phyloP scores from a whole-genome alignment of 1,140 invertebrate genomes.

The Panagrolaimus sp. region DNA sequence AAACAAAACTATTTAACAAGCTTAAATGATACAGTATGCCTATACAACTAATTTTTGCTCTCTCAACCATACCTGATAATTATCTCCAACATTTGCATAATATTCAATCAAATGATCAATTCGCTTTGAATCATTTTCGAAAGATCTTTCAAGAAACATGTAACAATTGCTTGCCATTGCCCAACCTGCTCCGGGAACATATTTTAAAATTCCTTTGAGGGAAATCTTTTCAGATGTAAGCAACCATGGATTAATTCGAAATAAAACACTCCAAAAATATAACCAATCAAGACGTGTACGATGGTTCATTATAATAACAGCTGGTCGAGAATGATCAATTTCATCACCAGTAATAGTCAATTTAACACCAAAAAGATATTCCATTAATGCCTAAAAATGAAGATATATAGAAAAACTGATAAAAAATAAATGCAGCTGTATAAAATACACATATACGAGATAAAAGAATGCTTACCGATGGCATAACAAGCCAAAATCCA shows the following conservation, averaged over 20 bases:
- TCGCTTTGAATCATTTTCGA: constrained; percentile 71
- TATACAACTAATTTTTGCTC: background rate
- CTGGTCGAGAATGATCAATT: constrained; percentile 69
- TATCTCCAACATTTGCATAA: constrained; percentile 66
- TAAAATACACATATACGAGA: too few species aligned
- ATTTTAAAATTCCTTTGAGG: constrained; percentile 73
- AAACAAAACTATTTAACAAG: background rate
- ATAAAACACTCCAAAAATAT: constrained; percentile 77
- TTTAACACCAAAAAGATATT: constrained; percentile 69
- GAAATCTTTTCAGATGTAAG: constrained; percentile 72
- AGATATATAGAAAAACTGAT: constrained; percentile 2
- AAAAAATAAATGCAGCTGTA: too few species aligned
- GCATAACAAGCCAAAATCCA: constrained; percentile 50
- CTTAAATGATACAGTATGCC: too few species aligned
- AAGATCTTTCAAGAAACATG: constrained; percentile 75
- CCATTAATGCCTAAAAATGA: constrained; percentile 64
- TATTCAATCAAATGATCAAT: constrained; percentile 71
- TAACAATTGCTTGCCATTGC: constrained; percentile 80
- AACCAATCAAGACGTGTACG: constrained; percentile 82
- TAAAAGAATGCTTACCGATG: constrained; percentile 45
- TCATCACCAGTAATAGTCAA: constrained; percentile 72
- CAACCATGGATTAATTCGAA: constrained; percentile 68
- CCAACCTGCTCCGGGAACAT: constrained; percentile 73
- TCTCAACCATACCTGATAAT: constrained; percentile 57
- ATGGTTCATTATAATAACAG: constrained; percentile 78